Base-by-base conservation (phyloP, 2,113 vertebrate species). In the Lophius piscatorius region DNA sequence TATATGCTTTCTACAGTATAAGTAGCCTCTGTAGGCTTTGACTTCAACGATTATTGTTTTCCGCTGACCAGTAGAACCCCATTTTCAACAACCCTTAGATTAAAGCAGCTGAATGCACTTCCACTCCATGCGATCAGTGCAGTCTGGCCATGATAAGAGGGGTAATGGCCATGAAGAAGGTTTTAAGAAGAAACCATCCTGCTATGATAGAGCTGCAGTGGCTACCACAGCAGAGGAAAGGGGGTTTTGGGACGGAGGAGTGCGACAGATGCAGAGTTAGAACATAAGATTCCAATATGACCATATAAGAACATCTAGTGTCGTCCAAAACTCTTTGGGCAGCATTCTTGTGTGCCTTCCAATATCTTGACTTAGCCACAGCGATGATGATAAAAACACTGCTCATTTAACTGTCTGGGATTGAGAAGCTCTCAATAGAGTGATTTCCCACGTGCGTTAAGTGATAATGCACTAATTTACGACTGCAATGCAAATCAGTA, bases 31-130 rank as follows among this genome's bases (percentile, higher is more conserved):
- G n/a, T n/a, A n/a, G n/a, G n/a, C n/a, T n/a, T n/a, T n/a, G n/a
- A n/a, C n/a, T n/a, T 31, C 11, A 31, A 31, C 9, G 29, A 31
- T 31, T 31, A 31, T 31, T 5, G 12, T 12, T 2, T 5, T 44
- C 49, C 17, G 16, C 28, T 63, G 42, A 21, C 22, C 9, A 2
- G 41, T 13, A 6, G 24, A 20, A 44, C 3, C 0, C 17, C 11
- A 49, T 28, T 46, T 39, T 21, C 31, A 46, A 50, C 59, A 52
- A 18, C 21, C 22, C 52, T 20, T 41, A 52, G 48, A 75, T 42
- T 64, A 42, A 67, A 69, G 56, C 33, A 51, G 18, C 20, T 20
- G 26, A 72, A 76, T 20, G 26, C n/a, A 26, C 66, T 59, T 45
- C 42, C 14, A 51, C 29, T 36, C 23, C 36, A 22, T 39, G 16